Percentiles rank a stretch among this genome's conserved stretches.
Conservation (phyloP, 2,888 invertebrate genomes). For the Cataglyphis livida region DNA sequence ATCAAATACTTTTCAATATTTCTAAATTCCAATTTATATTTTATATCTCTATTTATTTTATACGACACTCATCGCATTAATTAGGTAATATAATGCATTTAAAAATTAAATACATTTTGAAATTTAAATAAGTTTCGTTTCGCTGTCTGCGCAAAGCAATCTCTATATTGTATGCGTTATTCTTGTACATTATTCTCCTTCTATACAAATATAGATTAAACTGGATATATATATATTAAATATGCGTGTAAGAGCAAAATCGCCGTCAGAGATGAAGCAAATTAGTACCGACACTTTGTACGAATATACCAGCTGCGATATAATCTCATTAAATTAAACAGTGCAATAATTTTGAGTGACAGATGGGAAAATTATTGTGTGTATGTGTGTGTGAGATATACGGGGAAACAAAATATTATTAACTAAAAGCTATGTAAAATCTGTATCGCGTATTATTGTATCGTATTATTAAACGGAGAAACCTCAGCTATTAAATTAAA, state of each 20-base stretch:
- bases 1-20: not conserved
- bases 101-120: not conserved
- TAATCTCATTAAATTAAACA: conserved; percentile 11
- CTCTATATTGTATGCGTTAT: not conserved
- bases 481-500: not conserved
- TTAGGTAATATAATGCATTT: not conserved
- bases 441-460: no score
- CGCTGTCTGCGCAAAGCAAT: not conserved
- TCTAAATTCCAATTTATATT: not conserved
- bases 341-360: conserved; percentile 3
- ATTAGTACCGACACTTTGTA: not conserved
- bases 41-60: not conserved
- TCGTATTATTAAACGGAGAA: not conserved
- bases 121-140: not conserved
- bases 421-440: not conserved
- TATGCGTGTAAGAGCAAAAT: not conserved
- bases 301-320: not conserved
- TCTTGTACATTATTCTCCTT: not conserved
- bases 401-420: not conserved
- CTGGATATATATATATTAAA: conserved; percentile 16
- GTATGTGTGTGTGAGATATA: not conserved
- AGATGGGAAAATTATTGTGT: conserved; percentile 6
- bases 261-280: not conserved
- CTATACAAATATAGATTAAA: not conserved
- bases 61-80: not conserved